phyloP scores from a whole-genome alignment of 2,797 vertebrate genomes.

The Perodicticus potto region DNA sequence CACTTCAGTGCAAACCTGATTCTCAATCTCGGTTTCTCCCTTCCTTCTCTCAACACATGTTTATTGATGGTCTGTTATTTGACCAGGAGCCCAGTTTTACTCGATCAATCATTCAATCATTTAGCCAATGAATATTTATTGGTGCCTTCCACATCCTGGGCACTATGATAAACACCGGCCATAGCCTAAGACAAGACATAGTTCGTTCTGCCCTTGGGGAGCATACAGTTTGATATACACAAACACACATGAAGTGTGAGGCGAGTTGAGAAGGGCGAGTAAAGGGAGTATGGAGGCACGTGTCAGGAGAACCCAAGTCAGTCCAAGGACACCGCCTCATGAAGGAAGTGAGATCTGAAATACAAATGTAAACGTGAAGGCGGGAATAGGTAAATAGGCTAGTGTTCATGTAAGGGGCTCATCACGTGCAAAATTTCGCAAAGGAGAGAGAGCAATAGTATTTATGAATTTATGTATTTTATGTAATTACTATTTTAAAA shows the following conservation, averaged over 20 bases:
- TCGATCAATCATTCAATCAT: neutral
- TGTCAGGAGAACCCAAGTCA: neutral
- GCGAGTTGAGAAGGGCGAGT: neutral
- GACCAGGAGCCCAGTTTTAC: neutral
- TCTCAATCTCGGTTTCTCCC: neutral
- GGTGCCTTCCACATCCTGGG: neutral
- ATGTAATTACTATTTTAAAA: neutral
- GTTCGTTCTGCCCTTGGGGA: neutral
- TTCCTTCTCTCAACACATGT: neutral
- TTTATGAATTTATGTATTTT: slow-evolving; percentile 34
- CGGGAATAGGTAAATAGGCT: neutral
- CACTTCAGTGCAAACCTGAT: neutral
- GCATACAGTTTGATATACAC: neutral
- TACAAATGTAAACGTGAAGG: neutral
- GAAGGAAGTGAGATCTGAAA: neutral
- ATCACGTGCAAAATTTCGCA: neutral
- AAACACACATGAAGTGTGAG: neutral
- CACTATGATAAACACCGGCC: neutral
- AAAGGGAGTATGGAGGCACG: neutral
- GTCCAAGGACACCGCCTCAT: neutral
- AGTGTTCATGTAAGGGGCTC: neutral
- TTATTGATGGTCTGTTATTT: neutral
- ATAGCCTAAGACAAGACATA: neutral
- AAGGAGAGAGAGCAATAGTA: neutral
- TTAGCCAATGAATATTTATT: neutral